phyloP scores from a whole-genome alignment of 2,113 vertebrate genomes.

The Zapus hudsonius region DNA sequence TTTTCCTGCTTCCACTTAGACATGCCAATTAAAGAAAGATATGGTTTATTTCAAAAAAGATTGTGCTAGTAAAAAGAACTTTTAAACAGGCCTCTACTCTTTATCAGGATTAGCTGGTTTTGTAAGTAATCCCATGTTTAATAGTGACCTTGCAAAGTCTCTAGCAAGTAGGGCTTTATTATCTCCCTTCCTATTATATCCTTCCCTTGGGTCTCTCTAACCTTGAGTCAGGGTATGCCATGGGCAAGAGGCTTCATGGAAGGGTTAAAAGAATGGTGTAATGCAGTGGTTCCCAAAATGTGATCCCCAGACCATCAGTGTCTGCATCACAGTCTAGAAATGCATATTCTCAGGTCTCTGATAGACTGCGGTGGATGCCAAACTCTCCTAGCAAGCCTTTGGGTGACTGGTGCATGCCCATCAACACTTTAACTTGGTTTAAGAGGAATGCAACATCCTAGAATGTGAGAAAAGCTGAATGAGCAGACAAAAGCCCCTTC shows the following conservation, averaged over 20 bases:
- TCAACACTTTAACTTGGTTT: not conserved
- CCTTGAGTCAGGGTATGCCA: not conserved
- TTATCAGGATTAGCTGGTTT: slow-evolving; percentile 61
- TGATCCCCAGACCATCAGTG: not conserved
- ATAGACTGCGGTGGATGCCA: not conserved
- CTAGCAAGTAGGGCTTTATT: slow-evolving; percentile 24
- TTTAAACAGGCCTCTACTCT: slow-evolving; percentile 67
- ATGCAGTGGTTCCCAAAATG: not conserved
- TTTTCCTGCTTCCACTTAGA: slow-evolving; percentile 69
- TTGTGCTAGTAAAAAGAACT: slow-evolving; percentile 60
- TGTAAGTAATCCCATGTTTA: slow-evolving; percentile 62
- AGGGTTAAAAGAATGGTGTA: not conserved
- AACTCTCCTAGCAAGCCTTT: not conserved
- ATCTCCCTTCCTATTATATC: too few species aligned
- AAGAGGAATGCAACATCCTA: not conserved
- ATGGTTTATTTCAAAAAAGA: slow-evolving; percentile 74
- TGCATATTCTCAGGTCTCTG: not conserved
- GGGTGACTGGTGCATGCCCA: not conserved
- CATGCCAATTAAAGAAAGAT: slow-evolving; percentile 69
- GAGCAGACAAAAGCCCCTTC: not conserved
- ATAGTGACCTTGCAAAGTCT: slow-evolving; percentile 61
- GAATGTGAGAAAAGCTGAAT: not conserved
- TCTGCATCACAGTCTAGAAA: not conserved
- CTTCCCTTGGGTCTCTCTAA: slow-evolving; percentile 29
- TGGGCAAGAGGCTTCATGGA: not conserved